These are phyloP conservation scores for Trypoxylus dichotomus DNA, from an alignment of 1,140 invertebrate species.

Conservation along the genomic window DNA sequence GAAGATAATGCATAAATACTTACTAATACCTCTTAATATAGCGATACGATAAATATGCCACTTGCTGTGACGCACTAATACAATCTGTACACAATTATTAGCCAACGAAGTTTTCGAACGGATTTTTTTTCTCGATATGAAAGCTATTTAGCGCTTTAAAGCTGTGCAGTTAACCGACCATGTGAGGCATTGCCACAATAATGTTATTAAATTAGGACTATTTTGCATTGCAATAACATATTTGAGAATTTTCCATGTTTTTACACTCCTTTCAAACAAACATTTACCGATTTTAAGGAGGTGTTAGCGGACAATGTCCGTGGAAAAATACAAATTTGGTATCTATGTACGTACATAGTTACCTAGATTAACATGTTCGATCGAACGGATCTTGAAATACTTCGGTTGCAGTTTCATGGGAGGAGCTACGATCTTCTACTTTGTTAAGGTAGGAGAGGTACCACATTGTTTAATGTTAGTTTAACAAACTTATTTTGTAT, in stretches of 20 bases:
- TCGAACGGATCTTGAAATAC: background rate
- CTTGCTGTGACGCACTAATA: background rate
- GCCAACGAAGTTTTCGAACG: slow-evolving; percentile 1
- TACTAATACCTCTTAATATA: background rate
- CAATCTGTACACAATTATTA: background rate
- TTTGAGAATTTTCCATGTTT: slow-evolving; percentile 6
- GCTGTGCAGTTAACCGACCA: background rate
- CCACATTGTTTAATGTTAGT: background rate
- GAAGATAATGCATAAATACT: too few species aligned
- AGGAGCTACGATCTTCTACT: background rate
- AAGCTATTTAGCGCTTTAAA: background rate
- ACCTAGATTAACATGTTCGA: background rate
- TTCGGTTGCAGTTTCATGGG: too few species aligned
- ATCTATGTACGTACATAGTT: background rate
- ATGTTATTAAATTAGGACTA: slow-evolving; percentile 9
- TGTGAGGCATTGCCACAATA: background rate
- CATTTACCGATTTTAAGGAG: background rate
- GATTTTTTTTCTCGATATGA: background rate
- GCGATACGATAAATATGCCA: background rate
- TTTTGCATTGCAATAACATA: background rate
- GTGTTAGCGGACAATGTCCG: background rate
- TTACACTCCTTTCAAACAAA: background rate
- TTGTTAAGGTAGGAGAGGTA: background rate
- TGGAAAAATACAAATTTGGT: background rate
- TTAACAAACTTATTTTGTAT: background rate